A percentile compares a stretch with the other conserved stretches of the same genome.
These are phyloP conservation scores for Callaeas wilsoni DNA, from an alignment of 2,113 vertebrate genomes.

Conservation along the genomic window DNA sequence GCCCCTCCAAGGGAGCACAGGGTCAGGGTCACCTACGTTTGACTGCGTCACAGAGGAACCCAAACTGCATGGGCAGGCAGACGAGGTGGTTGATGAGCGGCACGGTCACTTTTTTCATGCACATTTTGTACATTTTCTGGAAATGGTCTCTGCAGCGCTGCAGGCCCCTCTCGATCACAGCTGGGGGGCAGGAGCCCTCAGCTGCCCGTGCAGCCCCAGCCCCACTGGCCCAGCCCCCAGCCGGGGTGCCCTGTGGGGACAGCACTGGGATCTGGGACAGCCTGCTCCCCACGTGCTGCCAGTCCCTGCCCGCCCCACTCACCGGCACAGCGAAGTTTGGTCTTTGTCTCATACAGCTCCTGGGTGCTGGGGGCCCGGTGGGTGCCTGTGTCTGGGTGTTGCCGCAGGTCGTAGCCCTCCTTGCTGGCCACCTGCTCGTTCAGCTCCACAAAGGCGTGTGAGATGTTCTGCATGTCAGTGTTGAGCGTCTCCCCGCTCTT, in stretches of 20 bases:
- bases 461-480: constrained; percentile 55
- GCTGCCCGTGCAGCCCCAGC: neutral
- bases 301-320: constrained; percentile 19
- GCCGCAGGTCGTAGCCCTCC: constrained; percentile 56
- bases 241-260: fast-evolving
- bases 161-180: constrained; percentile 70
- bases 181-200: constrained; percentile 41
- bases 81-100: constrained; percentile 82
- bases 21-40: constrained; percentile 60
- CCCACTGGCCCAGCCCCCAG: fast-evolving
- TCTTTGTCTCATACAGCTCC: constrained; percentile 73
- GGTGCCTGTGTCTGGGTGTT: fast-evolving
- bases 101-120: constrained; percentile 26
- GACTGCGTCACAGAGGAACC: constrained; percentile 78
- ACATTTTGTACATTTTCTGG: neutral
- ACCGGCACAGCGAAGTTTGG: constrained; percentile 81
- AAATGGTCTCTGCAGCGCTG: constrained; percentile 79
- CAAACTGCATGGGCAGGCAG: constrained; percentile 88
- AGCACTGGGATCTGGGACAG: too few species aligned
- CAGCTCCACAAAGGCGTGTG: constrained; percentile 65
- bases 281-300: neutral
- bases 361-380: constrained; percentile 54
- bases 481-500: constrained; percentile 47
- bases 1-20: fast-evolving
- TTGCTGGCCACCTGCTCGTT: constrained; percentile 73